Base-by-base conservation (phyloP, 2,113 vertebrate species). In the Labeo rohita region DNA sequence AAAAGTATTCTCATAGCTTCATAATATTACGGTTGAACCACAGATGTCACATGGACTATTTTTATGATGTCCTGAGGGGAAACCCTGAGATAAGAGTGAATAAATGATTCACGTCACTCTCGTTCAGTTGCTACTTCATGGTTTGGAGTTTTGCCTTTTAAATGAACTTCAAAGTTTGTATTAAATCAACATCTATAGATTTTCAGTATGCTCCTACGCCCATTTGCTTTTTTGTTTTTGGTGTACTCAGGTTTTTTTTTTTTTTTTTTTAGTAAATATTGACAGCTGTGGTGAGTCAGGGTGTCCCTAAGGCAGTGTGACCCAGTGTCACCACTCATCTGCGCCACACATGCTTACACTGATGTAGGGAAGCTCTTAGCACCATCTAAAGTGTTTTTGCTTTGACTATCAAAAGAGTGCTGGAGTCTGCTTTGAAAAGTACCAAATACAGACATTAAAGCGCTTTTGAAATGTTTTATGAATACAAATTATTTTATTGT, bases 251-350 rank as follows among this genome's bases (percentile, higher is more conserved):
- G 28, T 1, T 28, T 28, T 2, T 70, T 39, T 70, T 68, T 70
- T 39, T 70, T 68, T 80, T 43, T 80, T 61, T 54, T n/a, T 8
- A 1, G 34, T n/a, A 63, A 43, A 65, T 65, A 63, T 65, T 65
- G 78, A 80, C 59, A 80, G 78, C 59, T 80, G 43, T 18, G 59
- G 78, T 80, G 43, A 80, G 59, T 65, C 59, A 65, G 78, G n/a
- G 39, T 43, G n/a, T 80, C 78, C 78, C 78, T 49, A 47, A 80
- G 59, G 78, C 61, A 63, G 43, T 47, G 59, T 65, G 78, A 28
- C 78, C 78, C 78, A 49, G 56, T 63, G 78, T 80, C n/a, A 47
- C 18, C 59, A 80, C 78, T 80, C 59, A 65, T 80, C 56, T 80
- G 78, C 8, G 47, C 59, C 8, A 65, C n/a, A 28, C 78, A 47